Evolutionary conservation across 2,888 invertebrate species (phyloP).

Genomic region (Pachydiplax longipennis): DNA sequence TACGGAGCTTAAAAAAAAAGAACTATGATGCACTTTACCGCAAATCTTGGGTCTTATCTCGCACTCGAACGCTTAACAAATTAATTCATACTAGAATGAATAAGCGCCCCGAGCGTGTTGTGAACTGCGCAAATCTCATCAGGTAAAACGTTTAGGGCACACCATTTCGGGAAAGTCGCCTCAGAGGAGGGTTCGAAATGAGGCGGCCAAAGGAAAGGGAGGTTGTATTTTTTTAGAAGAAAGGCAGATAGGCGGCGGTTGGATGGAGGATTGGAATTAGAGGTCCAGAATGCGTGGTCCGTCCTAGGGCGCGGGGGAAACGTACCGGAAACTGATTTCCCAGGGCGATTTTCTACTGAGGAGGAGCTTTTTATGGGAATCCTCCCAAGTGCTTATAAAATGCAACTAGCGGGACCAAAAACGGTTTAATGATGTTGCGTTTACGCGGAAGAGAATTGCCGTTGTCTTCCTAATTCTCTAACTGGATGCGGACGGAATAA

Average conservation of each 20-base stretch:
- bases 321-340: slow-evolving; percentile 44
- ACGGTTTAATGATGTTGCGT: slow-evolving; percentile 41
- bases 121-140: neutral
- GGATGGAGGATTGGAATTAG: neutral
- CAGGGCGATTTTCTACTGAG: slow-evolving; percentile 16
- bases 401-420: slow-evolving; percentile 37
- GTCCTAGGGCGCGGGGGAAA: slow-evolving; percentile 6
- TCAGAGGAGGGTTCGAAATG: neutral
- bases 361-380: slow-evolving; percentile 29
- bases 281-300: slow-evolving; percentile 17
- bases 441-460: neutral
- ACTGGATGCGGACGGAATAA: neutral
- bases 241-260: neutral
- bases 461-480: neutral
- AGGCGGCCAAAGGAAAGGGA: neutral
- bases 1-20: too few species aligned
- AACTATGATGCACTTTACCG: too few species aligned
- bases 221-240: neutral
- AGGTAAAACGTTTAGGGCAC: neutral
- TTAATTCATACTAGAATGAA: neutral
- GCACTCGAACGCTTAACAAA: neutral
- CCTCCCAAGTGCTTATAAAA: slow-evolving; percentile 39
- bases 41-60: too few species aligned
- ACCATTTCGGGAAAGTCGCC: neutral
- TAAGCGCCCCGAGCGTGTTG: neutral